Conservation (phyloP, 2,113 vertebrate species). For the Tragelaphus imberbis region DNA sequence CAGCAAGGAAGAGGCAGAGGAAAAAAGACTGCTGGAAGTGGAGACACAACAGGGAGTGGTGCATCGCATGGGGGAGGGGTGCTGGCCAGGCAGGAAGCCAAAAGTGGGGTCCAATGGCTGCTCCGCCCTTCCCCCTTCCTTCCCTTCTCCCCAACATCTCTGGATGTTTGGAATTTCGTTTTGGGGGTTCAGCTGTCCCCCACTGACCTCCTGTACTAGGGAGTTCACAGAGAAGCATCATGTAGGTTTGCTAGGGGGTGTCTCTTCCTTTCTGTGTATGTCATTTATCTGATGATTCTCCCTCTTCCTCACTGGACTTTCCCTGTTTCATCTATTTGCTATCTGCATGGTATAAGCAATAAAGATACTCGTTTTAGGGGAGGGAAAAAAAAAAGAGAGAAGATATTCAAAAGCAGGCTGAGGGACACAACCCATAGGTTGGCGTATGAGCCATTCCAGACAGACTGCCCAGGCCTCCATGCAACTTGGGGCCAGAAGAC, state of each 20-base stretch:
- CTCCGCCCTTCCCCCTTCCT: neutral
- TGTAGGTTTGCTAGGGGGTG: neutral
- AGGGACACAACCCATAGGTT: neutral
- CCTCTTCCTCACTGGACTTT: neutral
- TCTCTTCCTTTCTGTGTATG: neutral
- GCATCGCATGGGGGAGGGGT: neutral
- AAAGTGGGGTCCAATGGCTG: neutral
- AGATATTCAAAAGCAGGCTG: neutral
- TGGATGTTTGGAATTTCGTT: neutral
- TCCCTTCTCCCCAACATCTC: neutral
- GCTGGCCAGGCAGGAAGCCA: neutral
- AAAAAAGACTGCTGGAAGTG: neutral
- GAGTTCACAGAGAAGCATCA: neutral
- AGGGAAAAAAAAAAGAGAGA: neutral
- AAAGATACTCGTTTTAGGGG: conserved; percentile 30
- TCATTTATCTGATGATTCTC: conserved; percentile 28
- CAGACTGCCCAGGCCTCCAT: neutral
- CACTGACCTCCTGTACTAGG: neutral
- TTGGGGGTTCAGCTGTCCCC: neutral
- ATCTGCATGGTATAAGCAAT: conserved; percentile 45
- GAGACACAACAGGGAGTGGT: neutral
- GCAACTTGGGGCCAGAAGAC: neutral
- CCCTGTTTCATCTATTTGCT: neutral
- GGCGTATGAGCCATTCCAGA: neutral
- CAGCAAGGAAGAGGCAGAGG: neutral